A percentile compares a stretch with the other conserved stretches of the same genome.
These are phyloP conservation scores for Scarus forsteni DNA, from an alignment of 2,797 vertebrate species.

Conservation along the genomic window DNA sequence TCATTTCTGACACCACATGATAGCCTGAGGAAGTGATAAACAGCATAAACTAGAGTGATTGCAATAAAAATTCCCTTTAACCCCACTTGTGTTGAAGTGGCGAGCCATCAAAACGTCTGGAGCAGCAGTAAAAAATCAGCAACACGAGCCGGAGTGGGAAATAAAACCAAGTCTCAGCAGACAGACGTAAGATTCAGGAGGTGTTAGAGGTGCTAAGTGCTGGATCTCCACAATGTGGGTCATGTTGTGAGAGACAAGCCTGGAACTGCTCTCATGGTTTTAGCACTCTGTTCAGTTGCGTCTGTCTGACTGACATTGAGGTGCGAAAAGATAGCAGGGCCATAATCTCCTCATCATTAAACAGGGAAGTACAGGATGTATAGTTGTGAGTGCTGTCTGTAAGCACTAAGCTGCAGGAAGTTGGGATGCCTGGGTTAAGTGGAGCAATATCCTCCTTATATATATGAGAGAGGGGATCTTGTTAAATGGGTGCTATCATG, in stretches of 20 bases:
- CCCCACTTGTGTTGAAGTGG: constrained; percentile 26
- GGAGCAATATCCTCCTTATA: constrained; percentile 65
- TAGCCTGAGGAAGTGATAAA: neutral
- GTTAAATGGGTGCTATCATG: constrained; percentile 57
- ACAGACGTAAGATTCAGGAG: constrained; percentile 20
- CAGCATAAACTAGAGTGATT: constrained; percentile 9
- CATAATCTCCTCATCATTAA: constrained; percentile 64
- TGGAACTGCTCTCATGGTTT: constrained; percentile 43
- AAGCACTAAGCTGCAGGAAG: constrained; percentile 58
- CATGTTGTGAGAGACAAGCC: constrained; percentile 40
- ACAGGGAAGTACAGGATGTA: constrained; percentile 59
- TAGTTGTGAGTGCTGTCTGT: constrained; percentile 59
- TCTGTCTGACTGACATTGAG: constrained; percentile 57
- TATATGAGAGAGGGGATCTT: constrained; percentile 37
- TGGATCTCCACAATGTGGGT: constrained; percentile 50
- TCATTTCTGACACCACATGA: neutral
- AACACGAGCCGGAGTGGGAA: constrained; percentile 8
- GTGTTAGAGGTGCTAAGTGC: constrained; percentile 48
- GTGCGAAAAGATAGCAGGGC: constrained; percentile 54
- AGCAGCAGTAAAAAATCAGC: constrained; percentile 28
- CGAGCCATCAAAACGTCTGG: constrained; percentile 20
- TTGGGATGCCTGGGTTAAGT: constrained; percentile 57
- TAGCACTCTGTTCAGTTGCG: constrained; percentile 28
- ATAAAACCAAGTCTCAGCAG: constrained; percentile 30
- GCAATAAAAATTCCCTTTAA: constrained; percentile 7